Conservation (phyloP, 1,140 invertebrate species). For the Drosophila bifasciata region DNA sequence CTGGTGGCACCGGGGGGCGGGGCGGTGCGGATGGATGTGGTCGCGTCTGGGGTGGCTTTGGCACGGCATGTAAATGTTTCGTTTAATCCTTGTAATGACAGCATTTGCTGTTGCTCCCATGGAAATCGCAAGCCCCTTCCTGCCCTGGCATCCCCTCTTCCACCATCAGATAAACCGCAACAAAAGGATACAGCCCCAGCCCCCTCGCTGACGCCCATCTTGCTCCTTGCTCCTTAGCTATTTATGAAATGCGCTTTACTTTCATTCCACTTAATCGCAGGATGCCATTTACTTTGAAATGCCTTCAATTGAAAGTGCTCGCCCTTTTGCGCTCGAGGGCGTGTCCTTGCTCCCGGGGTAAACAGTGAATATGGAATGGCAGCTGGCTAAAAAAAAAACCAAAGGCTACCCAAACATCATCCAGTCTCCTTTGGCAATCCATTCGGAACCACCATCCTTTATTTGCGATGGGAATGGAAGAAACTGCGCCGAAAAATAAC, state of each 20-base stretch:
- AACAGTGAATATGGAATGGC: slow-evolving; percentile 8
- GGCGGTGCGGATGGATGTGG: slow-evolving; percentile 21
- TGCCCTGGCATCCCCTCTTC: background rate
- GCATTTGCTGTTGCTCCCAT: slow-evolving; percentile 68
- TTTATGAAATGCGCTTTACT: slow-evolving; percentile 57
- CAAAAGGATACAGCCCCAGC: slow-evolving; percentile 36
- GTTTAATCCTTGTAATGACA: slow-evolving; percentile 75
- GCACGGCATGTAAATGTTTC: slow-evolving; percentile 59
- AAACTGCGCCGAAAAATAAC: too few relatives aligned
- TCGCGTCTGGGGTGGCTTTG: slow-evolving; percentile 54
- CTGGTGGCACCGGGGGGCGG: slow-evolving; percentile 30
- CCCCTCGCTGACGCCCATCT: slow-evolving; percentile 15
- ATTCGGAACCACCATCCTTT: too few relatives aligned
- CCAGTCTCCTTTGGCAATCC: too few relatives aligned
- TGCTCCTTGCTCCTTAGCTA: slow-evolving; percentile 27
- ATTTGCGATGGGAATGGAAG: too few relatives aligned
- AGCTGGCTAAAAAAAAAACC: too few relatives aligned
- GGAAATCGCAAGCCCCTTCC: slow-evolving; percentile 40
- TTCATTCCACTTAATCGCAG: slow-evolving; percentile 59
- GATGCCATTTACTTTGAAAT: slow-evolving; percentile 55
- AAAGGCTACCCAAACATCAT: too few relatives aligned
- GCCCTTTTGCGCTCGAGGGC: slow-evolving; percentile 25
- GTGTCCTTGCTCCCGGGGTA: slow-evolving; percentile 21
- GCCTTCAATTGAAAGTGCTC: slow-evolving; percentile 36
- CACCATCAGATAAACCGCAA: slow-evolving; percentile 53